Conservation (phyloP, 2,888 invertebrate genomes). For the Argynnis bischoffii region DNA sequence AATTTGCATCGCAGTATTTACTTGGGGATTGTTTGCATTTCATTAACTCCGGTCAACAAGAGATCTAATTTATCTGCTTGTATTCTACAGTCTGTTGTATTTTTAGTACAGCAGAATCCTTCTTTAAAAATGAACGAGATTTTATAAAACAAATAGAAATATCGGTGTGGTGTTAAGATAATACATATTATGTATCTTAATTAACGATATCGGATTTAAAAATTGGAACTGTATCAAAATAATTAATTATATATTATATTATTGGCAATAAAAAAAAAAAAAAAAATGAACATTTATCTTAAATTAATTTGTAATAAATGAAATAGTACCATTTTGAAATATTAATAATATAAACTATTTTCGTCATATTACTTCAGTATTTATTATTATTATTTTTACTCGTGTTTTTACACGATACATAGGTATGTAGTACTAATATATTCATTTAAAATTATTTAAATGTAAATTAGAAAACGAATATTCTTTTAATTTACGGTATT, state of each 20-base stretch:
- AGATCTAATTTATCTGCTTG: constrained; percentile 63
- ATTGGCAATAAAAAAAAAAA: no score
- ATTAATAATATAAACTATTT: no score
- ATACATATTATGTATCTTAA: background rate
- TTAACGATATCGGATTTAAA: background rate
- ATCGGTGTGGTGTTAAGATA: constrained; percentile 12
- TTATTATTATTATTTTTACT: no score
- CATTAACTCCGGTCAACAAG: constrained; percentile 70
- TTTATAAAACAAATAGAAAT: constrained; percentile 22
- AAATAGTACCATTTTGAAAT: no score
- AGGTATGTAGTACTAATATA: no score
- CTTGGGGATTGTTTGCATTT: constrained; percentile 68
- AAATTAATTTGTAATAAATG: no score
- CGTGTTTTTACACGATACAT: no score
- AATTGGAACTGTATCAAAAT: background rate
- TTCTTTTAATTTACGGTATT: no score
- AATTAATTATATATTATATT: background rate
- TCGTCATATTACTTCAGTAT: no score
- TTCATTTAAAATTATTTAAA: no score
- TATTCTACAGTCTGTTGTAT: constrained; percentile 52
- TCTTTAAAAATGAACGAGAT: constrained; percentile 29
- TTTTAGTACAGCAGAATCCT: constrained; percentile 45
- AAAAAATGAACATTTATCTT: background rate
- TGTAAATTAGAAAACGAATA: no score
- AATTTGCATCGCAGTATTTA: constrained; percentile 59